Conservation (phyloP, 2,797 vertebrate species). For the Gobionotothen gibberifrons region DNA sequence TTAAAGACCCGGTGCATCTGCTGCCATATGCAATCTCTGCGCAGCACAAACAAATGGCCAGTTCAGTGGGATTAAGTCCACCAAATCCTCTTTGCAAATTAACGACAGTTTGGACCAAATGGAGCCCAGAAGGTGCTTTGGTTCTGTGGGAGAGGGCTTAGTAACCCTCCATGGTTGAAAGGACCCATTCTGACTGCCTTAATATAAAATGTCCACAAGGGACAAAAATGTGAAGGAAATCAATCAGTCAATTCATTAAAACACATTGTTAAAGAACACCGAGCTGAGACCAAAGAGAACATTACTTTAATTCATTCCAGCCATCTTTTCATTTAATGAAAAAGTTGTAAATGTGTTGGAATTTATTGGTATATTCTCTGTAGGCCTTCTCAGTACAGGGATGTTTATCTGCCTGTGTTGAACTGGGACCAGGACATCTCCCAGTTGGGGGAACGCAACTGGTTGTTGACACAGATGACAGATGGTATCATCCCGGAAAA, state of each 20-base stretch:
- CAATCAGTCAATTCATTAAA: conserved; percentile 9
- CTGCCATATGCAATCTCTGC: conserved; percentile 59
- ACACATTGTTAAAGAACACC: conserved; percentile 7
- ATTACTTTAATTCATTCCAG: not conserved
- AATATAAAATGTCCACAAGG: conserved; percentile 4
- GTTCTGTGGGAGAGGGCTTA: conserved; percentile 42
- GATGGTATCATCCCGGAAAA: conserved; percentile 54
- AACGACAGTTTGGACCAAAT: conserved; percentile 66
- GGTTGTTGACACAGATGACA: conserved; percentile 53
- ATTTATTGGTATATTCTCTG: not conserved
- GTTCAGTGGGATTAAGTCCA: conserved; percentile 65
- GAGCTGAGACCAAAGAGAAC: conserved; percentile 2
- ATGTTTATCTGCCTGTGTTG: not conserved
- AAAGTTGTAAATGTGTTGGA: not conserved
- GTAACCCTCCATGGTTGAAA: conserved; percentile 16
- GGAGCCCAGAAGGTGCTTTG: conserved; percentile 64
- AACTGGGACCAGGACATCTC: conserved; percentile 7
- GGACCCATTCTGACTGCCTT: conserved; percentile 6
- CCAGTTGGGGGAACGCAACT: conserved; percentile 24
- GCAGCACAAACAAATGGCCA: conserved; percentile 54
- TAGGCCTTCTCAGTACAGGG: not conserved
- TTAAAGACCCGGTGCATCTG: conserved; percentile 63
- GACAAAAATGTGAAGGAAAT: conserved; percentile 18
- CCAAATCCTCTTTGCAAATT: conserved; percentile 70
- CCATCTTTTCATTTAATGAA: not conserved